Conservation (phyloP, 2,797 vertebrate species). For the Garrulus glandarius region DNA sequence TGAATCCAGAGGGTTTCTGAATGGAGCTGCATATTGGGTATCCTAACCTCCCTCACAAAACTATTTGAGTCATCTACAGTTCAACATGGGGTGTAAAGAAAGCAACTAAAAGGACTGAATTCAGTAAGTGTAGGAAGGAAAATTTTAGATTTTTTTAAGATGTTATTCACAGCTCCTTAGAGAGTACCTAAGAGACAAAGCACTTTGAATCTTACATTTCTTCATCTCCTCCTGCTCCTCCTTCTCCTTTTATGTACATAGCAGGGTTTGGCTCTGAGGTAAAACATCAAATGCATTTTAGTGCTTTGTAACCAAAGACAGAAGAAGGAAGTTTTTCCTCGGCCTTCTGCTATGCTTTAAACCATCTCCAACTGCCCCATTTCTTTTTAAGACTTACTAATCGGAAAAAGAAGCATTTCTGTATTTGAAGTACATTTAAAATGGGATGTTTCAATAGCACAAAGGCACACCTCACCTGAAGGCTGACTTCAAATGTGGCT, state of each 20-base stretch:
- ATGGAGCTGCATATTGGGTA: not conserved
- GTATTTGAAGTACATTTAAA: not conserved
- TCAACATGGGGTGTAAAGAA: not conserved
- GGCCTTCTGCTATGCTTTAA: not conserved
- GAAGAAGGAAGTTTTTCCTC: constrained; percentile 3
- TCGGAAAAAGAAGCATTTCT: not conserved
- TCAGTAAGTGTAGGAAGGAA: not conserved
- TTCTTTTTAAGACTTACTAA: not conserved
- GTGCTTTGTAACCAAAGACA: not conserved
- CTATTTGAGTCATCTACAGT: not conserved
- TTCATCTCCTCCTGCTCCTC: not conserved
- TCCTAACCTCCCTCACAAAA: not conserved
- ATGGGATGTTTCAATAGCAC: not conserved
- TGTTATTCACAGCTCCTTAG: not conserved
- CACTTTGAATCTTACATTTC: not conserved
- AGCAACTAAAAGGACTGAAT: not conserved
- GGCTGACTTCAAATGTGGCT: not conserved
- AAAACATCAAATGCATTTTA: not conserved
- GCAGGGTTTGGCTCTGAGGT: not conserved
- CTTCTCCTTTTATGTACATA: not conserved
- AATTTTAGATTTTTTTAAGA: not conserved
- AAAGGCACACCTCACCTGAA: not conserved
- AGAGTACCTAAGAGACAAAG: not conserved
- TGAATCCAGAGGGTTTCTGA: not conserved
- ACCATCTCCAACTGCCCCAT: not conserved